Evolutionary conservation across 2,113 vertebrate species (phyloP).

Genomic region (Brachionichthys hirsutus): DNA sequence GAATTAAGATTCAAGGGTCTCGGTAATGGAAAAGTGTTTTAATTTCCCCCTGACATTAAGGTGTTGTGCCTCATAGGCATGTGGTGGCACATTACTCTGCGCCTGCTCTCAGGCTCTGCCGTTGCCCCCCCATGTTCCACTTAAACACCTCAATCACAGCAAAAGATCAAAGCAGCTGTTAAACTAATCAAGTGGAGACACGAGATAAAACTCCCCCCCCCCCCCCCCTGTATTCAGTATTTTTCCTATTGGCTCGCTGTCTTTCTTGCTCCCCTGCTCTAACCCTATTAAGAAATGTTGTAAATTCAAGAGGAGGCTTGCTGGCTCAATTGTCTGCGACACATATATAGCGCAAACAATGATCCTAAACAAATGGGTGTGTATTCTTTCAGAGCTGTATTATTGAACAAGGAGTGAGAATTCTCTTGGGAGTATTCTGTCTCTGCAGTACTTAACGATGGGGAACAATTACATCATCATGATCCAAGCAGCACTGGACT

Average conservation of each 20-base stretch:
- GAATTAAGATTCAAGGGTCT: constrained; percentile 91
- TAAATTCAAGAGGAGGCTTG: constrained; percentile 53
- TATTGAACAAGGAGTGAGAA: constrained; percentile 48
- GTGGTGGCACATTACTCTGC: constrained; percentile 83
- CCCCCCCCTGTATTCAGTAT: constrained; percentile 65
- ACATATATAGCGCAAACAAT: constrained; percentile 64
- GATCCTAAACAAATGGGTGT: constrained; percentile 64
- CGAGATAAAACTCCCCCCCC: constrained; percentile 74
- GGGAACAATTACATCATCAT: constrained; percentile 29
- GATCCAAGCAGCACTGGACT: constrained; percentile 4
- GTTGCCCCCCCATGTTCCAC: constrained; percentile 89
- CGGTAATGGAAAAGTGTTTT: constrained; percentile 89
- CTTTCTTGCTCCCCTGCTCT: constrained; percentile 34
- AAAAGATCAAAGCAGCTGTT: constrained; percentile 96
- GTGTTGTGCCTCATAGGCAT: constrained; percentile 93
- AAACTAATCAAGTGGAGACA: constrained; percentile 91
- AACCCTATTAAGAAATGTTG: constrained; percentile 64
- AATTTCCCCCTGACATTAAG: constrained; percentile 99
- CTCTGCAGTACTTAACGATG: constrained; percentile 30
- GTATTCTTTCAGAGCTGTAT: constrained; percentile 45
- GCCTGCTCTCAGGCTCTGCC: constrained; percentile 83
- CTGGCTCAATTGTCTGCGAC: constrained; percentile 70
- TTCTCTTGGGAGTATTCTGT: constrained; percentile 31
- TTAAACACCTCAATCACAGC: constrained; percentile 96
- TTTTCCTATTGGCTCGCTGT: constrained; percentile 63